Base-by-base conservation (phyloP, 2,113 vertebrate species). In the Psammodynastes pulverulentus region DNA sequence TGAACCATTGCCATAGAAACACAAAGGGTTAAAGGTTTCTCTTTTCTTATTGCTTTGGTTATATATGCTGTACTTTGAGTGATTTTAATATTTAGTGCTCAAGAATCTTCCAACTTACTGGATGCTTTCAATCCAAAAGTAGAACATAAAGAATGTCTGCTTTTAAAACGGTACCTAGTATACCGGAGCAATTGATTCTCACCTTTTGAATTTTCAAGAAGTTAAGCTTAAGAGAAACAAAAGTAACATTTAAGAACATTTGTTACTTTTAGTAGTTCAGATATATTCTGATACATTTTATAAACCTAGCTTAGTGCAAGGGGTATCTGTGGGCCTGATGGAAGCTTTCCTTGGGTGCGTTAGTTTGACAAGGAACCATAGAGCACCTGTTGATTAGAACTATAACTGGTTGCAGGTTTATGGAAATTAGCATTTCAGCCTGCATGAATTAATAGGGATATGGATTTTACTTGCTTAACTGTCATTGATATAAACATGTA, bases 401-500 rank as follows among this genome's bases (percentile, higher is more conserved):
- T 96, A 94, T 95, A 96, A 94, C 96, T 96, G 97, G n/a, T 96
- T 98, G 97, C 98, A 98, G 98, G 97, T 98, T 96, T 92, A 97
- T 97, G 96, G 49, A 95, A 96, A 95, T 96, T 96, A 97, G 97
- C 96, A 90, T 97, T 97, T 97, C 97, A 98, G 97, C 97, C 98
- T 99, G 98, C 99, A 99, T 99, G 98, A 98, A 98, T 98, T 97
- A 97, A 95, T 97, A 98, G 97, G 98, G 97, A 97, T 98, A 97
- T 96, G 97, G 97, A 98, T 98, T 99, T 98, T 98, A 98, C 97
- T 98, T 99, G 98, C 98, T 98, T 98, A 98, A 98, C 98, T 98
- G 97, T 98, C 98, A 98, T 98, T 99, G 98, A 98, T 99, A 98
- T 99, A 99, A 98, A 99, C 98, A 99, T 98, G 98, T 98, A 92